Base-by-base conservation (phyloP, 2,113 vertebrate species). In the Urocitellus parryii region DNA sequence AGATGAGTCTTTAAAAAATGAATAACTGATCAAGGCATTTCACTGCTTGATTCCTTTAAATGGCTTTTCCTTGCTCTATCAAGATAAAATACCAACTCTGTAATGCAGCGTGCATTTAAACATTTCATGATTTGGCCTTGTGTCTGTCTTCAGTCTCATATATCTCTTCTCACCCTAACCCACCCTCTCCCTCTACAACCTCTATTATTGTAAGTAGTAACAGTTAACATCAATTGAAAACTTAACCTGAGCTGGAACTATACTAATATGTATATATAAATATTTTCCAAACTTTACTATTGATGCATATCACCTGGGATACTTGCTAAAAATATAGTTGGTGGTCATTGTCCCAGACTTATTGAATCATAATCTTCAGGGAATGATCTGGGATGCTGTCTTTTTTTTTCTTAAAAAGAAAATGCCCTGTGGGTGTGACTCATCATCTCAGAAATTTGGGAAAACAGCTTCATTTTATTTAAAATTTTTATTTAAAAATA, bases 251-350 rank as follows among this genome's bases (percentile, higher is more conserved):
- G 27, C 39, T 82, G 37, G 25, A 96, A 61, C 24, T 84, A 58
- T 45, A 61, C 17, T 92, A 96, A 70, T 39, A 32, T 81, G 42
- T 42, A 53, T 82, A 53, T 70, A 58, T 91, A 8, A 70, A 42
- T 58, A 22, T 88, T 96, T 94, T 88, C 37, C 56, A 88, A 53
- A 88, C 32, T 84, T 82, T 73, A 53, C 61, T 79, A 63, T 48
- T 72, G 70, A 85, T 78, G 8, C 0, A 1, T 82, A 86, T 93
- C 61, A 95, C 51, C 70, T 94, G 53, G 16, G 68, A 77, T 72
- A 4, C 20, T 95, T 96, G 73, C 73, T 94, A 82, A 95, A 94
- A 82, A n/a, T 90, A 92, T 8, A 91, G 48, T 70, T 88, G n/a
- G 58, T 96, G 12, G 39, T 58, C 10, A 24, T 88, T 29, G 16